Evolutionary conservation across 1,140 invertebrate species (phyloP).

Genomic region (Trichomalopsis sarcophagae): DNA sequence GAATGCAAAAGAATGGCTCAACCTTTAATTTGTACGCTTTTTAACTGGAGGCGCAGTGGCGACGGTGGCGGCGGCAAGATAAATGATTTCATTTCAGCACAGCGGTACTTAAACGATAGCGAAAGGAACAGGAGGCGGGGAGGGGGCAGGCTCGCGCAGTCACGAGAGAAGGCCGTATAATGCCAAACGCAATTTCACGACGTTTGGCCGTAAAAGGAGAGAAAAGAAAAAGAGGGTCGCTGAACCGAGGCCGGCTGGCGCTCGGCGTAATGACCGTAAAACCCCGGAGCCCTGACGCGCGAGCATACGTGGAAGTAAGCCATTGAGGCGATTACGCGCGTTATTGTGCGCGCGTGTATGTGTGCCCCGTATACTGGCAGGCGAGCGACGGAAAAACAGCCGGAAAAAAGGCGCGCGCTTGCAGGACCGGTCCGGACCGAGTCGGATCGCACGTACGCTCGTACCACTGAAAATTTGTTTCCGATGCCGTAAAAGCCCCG

Average conservation of each 20-base stretch:
- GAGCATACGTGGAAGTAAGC: constrained; percentile 27
- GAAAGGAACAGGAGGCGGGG: neutral
- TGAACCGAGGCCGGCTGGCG: neutral
- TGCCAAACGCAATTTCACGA: constrained; percentile 40
- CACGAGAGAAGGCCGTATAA: constrained; percentile 22
- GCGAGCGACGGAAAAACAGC: neutral
- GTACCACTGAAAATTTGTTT: constrained; percentile 40
- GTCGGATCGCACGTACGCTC: constrained; percentile 48
- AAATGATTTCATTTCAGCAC: constrained; percentile 33
- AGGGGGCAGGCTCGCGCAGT: neutral
- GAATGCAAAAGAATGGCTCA: neutral
- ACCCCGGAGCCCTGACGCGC: neutral
- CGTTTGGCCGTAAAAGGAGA: constrained; percentile 3
- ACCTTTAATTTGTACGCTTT: constrained; percentile 12
- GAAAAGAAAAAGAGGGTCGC: constrained; percentile 15
- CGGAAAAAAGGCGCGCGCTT: neutral
- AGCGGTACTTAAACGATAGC: constrained; percentile 14
- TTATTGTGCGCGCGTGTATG: constrained; percentile 6
- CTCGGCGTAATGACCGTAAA: constrained; percentile 32
- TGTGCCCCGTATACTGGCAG: too few species aligned
- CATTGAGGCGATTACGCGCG: constrained; percentile 29
- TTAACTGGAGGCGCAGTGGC: neutral
- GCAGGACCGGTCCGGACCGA: neutral
- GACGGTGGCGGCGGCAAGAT: neutral
- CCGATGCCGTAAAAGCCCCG: neutral